These are phyloP conservation scores for Drosophila mettleri DNA, from an alignment of 2,888 invertebrate genomes.

Conservation along the genomic window DNA sequence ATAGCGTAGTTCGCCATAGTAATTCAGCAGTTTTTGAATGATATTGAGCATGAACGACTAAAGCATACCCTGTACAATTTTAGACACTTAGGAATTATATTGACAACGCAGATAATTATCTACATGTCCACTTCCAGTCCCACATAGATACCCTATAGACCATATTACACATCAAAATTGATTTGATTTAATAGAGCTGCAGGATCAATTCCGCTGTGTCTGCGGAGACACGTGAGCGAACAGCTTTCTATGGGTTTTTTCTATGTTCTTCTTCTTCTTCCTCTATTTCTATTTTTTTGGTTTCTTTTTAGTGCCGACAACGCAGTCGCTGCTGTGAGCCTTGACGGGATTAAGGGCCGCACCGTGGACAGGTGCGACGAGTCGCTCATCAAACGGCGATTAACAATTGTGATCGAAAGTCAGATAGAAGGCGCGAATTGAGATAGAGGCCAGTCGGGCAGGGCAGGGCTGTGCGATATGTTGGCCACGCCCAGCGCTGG, in stretches of 20 bases:
- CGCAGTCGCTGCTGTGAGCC: constrained; percentile 29
- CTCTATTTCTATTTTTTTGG: background rate
- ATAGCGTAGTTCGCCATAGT: background rate
- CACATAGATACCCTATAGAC: background rate
- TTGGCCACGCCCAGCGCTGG: constrained; percentile 57
- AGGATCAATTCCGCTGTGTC: background rate
- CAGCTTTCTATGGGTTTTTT: background rate
- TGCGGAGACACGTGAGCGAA: background rate
- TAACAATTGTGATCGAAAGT: background rate
- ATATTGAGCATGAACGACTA: background rate
- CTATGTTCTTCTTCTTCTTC: background rate
- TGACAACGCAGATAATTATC: background rate
- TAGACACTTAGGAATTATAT: background rate
- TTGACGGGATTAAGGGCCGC: constrained; percentile 14
- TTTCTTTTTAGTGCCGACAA: constrained; percentile 46
- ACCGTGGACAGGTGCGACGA: constrained; percentile 12
- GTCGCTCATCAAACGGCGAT: constrained; percentile 20
- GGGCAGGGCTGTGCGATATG: constrained; percentile 44
- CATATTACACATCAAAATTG: background rate
- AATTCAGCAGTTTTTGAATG: background rate
- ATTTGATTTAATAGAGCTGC: background rate
- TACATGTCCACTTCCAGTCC: background rate
- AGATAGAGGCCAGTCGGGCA: constrained; percentile 17
- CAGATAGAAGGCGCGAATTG: background rate
- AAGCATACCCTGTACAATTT: background rate